Percentiles rank a stretch among this genome's conserved stretches.
phyloP scores from a whole-genome alignment of 2,113 vertebrate species.

The Apaloderma vittatum region DNA sequence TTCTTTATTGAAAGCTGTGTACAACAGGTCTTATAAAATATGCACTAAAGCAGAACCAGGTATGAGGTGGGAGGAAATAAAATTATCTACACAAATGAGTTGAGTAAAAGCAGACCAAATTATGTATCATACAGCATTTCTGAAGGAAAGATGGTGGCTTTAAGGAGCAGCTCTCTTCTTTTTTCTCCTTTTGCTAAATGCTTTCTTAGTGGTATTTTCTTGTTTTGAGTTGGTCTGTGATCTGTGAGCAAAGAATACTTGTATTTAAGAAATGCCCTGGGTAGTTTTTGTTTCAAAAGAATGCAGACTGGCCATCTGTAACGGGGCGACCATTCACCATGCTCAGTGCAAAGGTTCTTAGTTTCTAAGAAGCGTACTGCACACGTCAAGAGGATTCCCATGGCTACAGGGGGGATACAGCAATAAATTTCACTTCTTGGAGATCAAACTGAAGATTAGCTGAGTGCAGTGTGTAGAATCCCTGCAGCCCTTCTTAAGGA shows the following conservation, averaged over 20 bases:
- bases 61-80: background rate
- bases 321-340: background rate
- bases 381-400: background rate
- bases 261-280: background rate
- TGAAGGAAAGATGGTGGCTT: background rate
- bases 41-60: background rate
- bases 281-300: background rate
- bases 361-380: background rate
- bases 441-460: background rate
- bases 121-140: background rate
- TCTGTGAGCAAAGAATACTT: slow-evolving; percentile 65
- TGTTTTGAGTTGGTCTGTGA: slow-evolving; percentile 45
- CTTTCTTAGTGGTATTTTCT: slow-evolving; percentile 71
- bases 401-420: background rate
- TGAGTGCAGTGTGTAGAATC: fast-evolving
- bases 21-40: background rate
- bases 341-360: background rate
- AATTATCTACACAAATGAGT: slow-evolving; percentile 39
- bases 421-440: background rate
- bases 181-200: slow-evolving; percentile 73
- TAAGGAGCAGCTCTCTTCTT: slow-evolving; percentile 74
- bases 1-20: slow-evolving; percentile 26
- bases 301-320: fast-evolving
- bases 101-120: background rate
- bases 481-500: background rate